Conservation (phyloP, 2,113 vertebrate species). For the Leuciscus idus region DNA sequence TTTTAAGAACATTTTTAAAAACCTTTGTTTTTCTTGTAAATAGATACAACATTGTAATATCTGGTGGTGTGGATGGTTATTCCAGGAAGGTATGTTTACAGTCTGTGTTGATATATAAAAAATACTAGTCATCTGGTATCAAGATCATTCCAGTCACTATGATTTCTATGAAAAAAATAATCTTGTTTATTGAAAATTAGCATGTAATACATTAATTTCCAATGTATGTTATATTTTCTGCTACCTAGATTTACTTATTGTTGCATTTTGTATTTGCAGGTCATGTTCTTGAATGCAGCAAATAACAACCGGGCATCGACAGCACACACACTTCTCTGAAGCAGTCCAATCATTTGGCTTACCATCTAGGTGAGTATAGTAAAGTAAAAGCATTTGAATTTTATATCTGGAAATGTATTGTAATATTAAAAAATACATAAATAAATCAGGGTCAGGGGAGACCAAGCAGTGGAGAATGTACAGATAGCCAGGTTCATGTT, state of each 20-base stretch:
- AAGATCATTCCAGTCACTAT: not conserved
- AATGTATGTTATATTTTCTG: not conserved
- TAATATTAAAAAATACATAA: no score
- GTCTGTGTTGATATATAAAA: not conserved
- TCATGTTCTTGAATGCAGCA: not conserved
- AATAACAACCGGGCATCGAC: no score
- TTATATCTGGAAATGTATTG: no score
- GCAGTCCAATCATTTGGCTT: no score
- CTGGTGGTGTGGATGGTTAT: slow-evolving; percentile 34
- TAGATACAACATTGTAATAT: slow-evolving; percentile 7
- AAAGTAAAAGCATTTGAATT: no score
- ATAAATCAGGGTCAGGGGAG: no score
- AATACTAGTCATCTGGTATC: not conserved
- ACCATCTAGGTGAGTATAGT: no score
- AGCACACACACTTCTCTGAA: no score
- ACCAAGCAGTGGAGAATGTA: no score
- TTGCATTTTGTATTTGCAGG: slow-evolving; percentile 12
- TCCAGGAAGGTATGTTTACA: slow-evolving; percentile 37
- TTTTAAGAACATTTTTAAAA: no score
- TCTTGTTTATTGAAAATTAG: not conserved
- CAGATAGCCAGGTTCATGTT: no score
- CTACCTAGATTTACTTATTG: not conserved
- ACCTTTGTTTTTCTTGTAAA: not conserved
- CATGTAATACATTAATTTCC: not conserved
- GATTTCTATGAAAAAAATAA: not conserved